These are phyloP conservation scores for Forbesichthys agassizii DNA, from an alignment of 2,113 vertebrate species.

Conservation along the genomic window DNA sequence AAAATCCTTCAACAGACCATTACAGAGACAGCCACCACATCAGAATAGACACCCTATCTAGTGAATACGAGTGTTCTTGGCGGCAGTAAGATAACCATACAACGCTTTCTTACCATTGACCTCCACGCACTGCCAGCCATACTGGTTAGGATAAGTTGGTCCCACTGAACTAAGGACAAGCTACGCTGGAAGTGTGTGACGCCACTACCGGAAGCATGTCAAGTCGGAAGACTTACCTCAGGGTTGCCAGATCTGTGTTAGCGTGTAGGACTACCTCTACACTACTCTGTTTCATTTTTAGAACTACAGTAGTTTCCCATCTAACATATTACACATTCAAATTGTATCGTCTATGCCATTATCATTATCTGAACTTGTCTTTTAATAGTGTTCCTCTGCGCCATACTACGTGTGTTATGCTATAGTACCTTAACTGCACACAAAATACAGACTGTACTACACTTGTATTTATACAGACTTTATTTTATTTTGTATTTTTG, in stretches of 20 bases:
- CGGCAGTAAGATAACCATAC: no score
- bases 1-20: not conserved
- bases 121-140: constrained; percentile 79
- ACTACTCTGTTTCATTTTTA: no score
- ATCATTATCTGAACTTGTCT: no score
- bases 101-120: constrained; percentile 73
- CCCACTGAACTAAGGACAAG: not conserved
- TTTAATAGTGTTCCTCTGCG: no score
- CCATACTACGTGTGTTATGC: no score
- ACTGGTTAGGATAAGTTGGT: constrained; percentile 16
- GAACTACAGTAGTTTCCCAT: not conserved
- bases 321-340: not conserved
- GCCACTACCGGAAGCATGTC: not conserved
- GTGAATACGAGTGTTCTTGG: not conserved
- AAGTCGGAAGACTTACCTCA: not conserved
- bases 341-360: no score
- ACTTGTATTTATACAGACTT: no score
- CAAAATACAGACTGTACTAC: no score
- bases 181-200: not conserved
- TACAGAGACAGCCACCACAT: not conserved
- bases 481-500: no score
- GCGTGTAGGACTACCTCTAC: not conserved
- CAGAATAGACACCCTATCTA: not conserved
- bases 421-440: no score
- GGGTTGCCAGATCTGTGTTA: constrained; percentile 4